Percentiles rank a stretch among this genome's conserved stretches.
Conservation (phyloP, 2,113 vertebrate genomes). For the Picathartes gymnocephalus region DNA sequence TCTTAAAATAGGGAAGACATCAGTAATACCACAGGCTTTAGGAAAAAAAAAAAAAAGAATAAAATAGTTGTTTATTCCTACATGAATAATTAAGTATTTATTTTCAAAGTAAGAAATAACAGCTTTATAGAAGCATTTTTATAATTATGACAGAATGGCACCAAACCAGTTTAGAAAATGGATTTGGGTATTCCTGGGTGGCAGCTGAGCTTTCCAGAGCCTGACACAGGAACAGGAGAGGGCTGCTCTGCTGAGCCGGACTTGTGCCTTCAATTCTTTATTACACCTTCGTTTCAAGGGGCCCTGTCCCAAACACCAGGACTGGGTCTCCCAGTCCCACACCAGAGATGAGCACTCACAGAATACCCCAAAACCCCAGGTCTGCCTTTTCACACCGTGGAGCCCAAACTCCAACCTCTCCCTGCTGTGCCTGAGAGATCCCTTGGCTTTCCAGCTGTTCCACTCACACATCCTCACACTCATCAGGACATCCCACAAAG, state of each 20-base stretch:
- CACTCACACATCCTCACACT: not conserved
- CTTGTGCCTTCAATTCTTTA: not conserved
- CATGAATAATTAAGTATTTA: slow-evolving; percentile 23
- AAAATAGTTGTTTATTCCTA: not conserved
- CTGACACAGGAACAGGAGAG: not conserved
- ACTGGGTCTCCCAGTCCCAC: not conserved
- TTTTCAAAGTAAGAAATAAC: not conserved
- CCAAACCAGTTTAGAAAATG: not conserved
- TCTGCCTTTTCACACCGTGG: not conserved
- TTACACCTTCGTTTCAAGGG: not conserved
- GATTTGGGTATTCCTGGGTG: not conserved
- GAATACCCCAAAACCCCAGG: rapidly evolving
- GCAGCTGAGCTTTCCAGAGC: not conserved
- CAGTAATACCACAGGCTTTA: not conserved
- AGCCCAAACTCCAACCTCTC: not conserved
- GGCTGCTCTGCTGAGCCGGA: not conserved
- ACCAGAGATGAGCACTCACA: too few relatives aligned
- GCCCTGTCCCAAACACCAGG: not conserved
- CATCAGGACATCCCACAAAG: not conserved
- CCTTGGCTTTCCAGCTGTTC: not conserved
- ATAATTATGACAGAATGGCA: not conserved
- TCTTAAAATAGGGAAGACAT: not conserved
- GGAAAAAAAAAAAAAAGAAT: not conserved
- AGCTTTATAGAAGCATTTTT: not conserved
- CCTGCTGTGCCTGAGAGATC: not conserved